Evolutionary conservation across 2,113 vertebrate genomes (phyloP).

Genomic region (Tapirus terrestris): DNA sequence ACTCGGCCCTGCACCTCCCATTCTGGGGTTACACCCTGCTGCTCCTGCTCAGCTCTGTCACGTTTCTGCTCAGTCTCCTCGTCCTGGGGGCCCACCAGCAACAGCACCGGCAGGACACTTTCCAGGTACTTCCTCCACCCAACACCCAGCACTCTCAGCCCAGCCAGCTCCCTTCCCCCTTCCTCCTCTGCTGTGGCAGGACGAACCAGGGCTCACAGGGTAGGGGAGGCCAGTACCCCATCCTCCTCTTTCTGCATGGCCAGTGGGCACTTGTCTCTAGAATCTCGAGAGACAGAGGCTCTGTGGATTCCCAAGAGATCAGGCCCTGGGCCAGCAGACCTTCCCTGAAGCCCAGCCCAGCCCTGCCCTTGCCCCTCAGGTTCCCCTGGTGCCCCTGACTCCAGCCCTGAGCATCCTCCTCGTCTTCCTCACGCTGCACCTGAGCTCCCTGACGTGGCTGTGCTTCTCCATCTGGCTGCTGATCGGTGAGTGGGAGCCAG

Average conservation of each 20-base stretch:
- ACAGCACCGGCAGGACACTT: slow-evolving; percentile 89
- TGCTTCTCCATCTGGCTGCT: too few relatives aligned
- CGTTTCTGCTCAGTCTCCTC: slow-evolving; percentile 89
- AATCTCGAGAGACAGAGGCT: not conserved
- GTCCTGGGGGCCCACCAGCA: slow-evolving; percentile 94
- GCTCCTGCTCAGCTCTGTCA: slow-evolving; percentile 88
- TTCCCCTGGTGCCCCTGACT: too few relatives aligned
- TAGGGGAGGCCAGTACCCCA: not conserved
- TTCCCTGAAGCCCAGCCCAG: not conserved
- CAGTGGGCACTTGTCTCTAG: not conserved
- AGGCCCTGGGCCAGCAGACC: not conserved
- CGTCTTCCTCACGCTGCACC: too few relatives aligned
- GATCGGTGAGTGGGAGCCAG: slow-evolving; percentile 87
- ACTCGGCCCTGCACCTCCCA: slow-evolving; percentile 89
- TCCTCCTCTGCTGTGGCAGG: not conserved
- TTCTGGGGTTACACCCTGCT: slow-evolving; percentile 91
- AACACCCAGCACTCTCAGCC: not conserved
- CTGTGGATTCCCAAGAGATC: not conserved
- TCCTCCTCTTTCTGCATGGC: not conserved
- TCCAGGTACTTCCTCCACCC: slow-evolving; percentile 88
- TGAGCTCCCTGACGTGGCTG: too few relatives aligned
- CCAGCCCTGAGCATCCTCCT: too few relatives aligned
- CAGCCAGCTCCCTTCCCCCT: not conserved
- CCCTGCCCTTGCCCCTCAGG: too few relatives aligned
- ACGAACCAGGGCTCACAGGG: not conserved